A percentile compares a stretch with the other conserved stretches of the same genome.
These are phyloP conservation scores for Ectemnius cavifrons DNA, from an alignment of 2,888 invertebrate species.

Conservation along the genomic window DNA sequence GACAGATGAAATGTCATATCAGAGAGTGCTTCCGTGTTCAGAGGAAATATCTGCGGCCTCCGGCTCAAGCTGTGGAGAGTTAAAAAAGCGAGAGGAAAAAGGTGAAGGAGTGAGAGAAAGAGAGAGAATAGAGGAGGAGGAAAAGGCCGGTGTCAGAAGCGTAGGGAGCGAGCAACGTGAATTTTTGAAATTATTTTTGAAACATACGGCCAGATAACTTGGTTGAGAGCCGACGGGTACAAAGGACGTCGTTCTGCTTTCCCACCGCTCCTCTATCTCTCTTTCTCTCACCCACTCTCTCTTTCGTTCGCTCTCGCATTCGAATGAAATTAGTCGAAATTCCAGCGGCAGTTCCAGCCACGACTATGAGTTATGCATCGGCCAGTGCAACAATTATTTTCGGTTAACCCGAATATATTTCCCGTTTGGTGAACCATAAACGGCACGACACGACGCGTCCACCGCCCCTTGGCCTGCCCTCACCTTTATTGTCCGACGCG, in stretches of 20 bases:
- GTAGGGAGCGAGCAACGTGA: neutral
- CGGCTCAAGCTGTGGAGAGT: too few relatives aligned
- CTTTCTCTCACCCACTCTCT: too few relatives aligned
- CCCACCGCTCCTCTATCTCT: too few relatives aligned
- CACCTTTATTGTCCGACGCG: neutral
- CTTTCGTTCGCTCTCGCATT: neutral
- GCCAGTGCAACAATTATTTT: conserved; percentile 9
- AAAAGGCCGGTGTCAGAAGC: neutral
- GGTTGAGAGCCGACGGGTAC: neutral
- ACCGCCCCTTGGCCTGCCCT: neutral
- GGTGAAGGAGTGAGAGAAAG: neutral
- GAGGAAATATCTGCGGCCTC: too few relatives aligned
- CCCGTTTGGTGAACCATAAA: conserved; percentile 28
- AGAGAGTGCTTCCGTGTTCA: too few relatives aligned
- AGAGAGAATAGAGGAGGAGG: neutral
- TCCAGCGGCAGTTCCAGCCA: neutral
- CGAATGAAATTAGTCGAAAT: conserved; percentile 8
- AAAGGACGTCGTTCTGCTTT: neutral
- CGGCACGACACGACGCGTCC: conserved; percentile 8
- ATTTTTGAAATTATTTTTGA: conserved; percentile 3
- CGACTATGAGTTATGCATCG: conserved; percentile 2
- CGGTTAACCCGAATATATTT: conserved; percentile 22
- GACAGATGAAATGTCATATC: too few relatives aligned
- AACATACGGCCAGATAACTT: neutral
- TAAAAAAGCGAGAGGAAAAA: neutral